These are phyloP conservation scores for Sebastes goodei DNA, from an alignment of 2,797 vertebrate genomes.

Conservation along the genomic window DNA sequence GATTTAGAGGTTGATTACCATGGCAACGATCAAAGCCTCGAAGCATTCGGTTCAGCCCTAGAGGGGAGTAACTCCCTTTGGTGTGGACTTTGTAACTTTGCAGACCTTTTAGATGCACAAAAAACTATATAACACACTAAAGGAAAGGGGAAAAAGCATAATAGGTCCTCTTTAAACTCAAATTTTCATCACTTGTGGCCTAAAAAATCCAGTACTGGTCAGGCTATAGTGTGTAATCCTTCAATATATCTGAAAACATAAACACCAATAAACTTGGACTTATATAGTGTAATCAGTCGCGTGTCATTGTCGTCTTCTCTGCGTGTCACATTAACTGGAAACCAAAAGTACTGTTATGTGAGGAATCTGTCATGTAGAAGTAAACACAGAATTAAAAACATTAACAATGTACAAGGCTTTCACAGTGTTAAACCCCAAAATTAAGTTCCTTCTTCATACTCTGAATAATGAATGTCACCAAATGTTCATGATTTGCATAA, in stretches of 20 bases:
- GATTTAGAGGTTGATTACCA: too few species aligned
- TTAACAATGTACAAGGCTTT: background rate
- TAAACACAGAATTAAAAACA: background rate
- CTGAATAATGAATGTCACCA: slow-evolving; percentile 16
- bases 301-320: background rate
- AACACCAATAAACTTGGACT: background rate
- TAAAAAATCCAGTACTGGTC: too few species aligned
- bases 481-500: slow-evolving; percentile 17
- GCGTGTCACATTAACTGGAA: background rate
- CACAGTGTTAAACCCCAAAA: background rate
- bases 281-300: background rate
- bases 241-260: background rate
- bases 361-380: background rate
- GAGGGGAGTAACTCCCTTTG: too few species aligned
- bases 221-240: too few species aligned
- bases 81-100: too few species aligned
- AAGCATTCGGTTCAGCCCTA: too few species aligned
- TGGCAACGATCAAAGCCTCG: too few species aligned
- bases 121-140: too few species aligned
- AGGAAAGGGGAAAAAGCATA: too few species aligned
- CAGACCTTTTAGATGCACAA: too few species aligned
- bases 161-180: too few species aligned
- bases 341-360: background rate
- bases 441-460: background rate
- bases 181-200: background rate